A percentile compares a stretch with the other conserved stretches of the same genome.
Evolutionary conservation across 1,140 invertebrate genomes (phyloP).

Genomic region (Hycleus cichorii): DNA sequence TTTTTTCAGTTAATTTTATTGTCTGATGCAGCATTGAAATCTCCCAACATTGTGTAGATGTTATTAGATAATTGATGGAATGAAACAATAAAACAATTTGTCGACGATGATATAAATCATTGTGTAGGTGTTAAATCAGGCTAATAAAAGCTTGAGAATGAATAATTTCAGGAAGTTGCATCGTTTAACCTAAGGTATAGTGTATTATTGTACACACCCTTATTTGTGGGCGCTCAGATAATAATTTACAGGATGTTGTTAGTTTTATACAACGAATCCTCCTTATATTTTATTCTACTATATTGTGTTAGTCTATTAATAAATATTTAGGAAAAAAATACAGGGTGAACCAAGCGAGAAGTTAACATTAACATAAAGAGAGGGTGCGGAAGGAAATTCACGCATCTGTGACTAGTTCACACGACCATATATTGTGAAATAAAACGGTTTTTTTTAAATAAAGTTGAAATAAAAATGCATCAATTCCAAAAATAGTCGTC

Average conservation of each 20-base stretch:
- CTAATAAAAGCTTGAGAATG: slow-evolving; percentile 2
- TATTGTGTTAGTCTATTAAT: neutral
- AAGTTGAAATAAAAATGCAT: no score
- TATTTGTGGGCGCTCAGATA: slow-evolving; percentile 6
- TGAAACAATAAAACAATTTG: slow-evolving; percentile 2
- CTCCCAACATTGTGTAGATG: no score
- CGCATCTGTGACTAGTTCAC: slow-evolving; percentile 11
- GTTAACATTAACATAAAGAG: neutral
- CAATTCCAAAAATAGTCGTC: no score
- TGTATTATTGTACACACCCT: neutral
- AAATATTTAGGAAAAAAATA: slow-evolving; percentile 2
- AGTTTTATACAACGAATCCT: neutral
- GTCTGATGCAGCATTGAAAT: no score
- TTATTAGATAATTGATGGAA: no score
- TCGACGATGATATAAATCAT: neutral
- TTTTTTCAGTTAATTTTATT: no score
- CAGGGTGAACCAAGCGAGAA: slow-evolving; percentile 4
- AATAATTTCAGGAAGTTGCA: slow-evolving; percentile 15
- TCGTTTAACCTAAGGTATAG: slow-evolving; percentile 8
- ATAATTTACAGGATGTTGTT: slow-evolving; percentile 7
- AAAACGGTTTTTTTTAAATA: no score
- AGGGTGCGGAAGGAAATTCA: slow-evolving; percentile 15
- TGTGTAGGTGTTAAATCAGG: neutral
- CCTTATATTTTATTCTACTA: slow-evolving; percentile 1
- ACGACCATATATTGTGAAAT: neutral